These are phyloP conservation scores for Parnassius orleans DNA, from an alignment of 2,888 invertebrate species.

Conservation along the genomic window DNA sequence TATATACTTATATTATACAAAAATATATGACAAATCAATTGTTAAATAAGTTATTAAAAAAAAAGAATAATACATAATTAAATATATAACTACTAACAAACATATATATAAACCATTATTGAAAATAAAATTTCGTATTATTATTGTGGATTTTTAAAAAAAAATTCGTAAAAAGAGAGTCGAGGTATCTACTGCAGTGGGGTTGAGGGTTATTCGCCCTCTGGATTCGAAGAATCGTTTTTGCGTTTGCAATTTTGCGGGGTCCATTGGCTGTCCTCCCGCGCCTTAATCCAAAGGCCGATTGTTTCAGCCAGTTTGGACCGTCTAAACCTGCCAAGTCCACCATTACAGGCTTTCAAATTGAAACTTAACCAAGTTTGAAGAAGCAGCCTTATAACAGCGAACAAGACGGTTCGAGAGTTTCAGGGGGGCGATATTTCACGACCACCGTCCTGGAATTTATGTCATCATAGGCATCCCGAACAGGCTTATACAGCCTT, in stretches of 20 bases:
- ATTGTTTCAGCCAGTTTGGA: conserved; percentile 15
- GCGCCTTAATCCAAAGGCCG: conserved; percentile 5
- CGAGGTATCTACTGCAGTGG: conserved; percentile 58
- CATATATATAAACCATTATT: no score
- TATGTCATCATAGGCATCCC: conserved; percentile 3
- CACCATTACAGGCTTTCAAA: conserved; percentile 4
- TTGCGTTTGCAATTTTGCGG: conserved; percentile 21
- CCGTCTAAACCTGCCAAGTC: conserved; percentile 15
- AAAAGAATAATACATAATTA: no score
- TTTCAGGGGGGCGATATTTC: conserved; percentile 10
- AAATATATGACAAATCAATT: no score
- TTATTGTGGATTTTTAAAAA: no score
- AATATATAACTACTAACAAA: no score
- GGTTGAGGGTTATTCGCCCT: conserved; percentile 35
- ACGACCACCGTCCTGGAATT: not conserved
- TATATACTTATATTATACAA: no score
- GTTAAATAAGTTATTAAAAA: no score
- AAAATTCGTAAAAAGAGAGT: conserved; percentile 44
- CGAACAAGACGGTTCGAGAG: conserved; percentile 9
- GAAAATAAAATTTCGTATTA: no score
- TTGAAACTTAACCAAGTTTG: conserved; percentile 5
- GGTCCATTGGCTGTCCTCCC: conserved; percentile 17
- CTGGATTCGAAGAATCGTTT: conserved; percentile 26
- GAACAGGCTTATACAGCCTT: not conserved
- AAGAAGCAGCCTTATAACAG: not conserved